phyloP scores from a whole-genome alignment of 2,797 vertebrate species.

The Limnodromus scolopaceus region DNA sequence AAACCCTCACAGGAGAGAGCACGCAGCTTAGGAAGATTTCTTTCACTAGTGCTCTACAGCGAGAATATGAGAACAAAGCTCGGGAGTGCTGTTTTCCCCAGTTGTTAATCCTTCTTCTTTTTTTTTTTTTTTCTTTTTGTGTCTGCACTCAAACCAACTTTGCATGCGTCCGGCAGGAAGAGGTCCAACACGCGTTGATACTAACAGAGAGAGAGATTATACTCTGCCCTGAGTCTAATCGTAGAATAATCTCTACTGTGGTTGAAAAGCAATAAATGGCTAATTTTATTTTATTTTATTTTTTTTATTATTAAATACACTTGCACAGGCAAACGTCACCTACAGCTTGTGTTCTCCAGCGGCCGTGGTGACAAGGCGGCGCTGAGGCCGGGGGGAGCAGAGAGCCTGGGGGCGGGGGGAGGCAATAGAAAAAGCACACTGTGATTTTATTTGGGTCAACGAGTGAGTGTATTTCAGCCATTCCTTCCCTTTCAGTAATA shows the following conservation, averaged over 20 bases:
- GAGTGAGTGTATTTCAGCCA: constrained; percentile 48
- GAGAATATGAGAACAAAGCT: not conserved
- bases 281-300: not conserved
- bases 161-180: not conserved
- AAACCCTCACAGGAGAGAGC: not conserved
- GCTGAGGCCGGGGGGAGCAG: not conserved
- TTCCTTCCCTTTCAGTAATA: constrained; percentile 15
- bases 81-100: not conserved
- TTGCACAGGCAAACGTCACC: not conserved
- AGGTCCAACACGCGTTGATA: not conserved
- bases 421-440: constrained; percentile 60
- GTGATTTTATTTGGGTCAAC: constrained; percentile 50
- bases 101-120: not conserved
- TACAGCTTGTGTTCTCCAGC: not conserved
- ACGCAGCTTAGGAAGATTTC: rapidly evolving
- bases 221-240: not conserved
- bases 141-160: not conserved
- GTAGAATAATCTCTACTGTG: not conserved
- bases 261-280: constrained; percentile 70
- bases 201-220: not conserved
- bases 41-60: not conserved
- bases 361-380: not conserved
- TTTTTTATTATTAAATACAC: not conserved
- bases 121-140: not conserved
- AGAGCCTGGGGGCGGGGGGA: not conserved